Conservation (phyloP, 2,888 invertebrate species). For the Notodonta ziczac region DNA sequence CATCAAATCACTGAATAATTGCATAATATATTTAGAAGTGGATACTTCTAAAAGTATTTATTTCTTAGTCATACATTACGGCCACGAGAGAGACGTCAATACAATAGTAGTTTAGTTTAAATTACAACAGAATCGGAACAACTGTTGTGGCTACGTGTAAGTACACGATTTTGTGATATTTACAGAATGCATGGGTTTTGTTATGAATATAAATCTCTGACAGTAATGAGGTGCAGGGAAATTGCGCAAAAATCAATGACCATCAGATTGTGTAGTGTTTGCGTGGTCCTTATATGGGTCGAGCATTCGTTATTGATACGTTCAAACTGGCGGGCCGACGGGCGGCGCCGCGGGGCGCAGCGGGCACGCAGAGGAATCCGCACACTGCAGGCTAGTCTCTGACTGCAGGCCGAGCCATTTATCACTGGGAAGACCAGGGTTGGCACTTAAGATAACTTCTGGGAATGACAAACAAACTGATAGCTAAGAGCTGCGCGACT, state of each 20-base stretch:
- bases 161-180: too few species aligned
- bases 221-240: not conserved
- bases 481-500: too few species aligned
- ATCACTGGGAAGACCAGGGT: not conserved
- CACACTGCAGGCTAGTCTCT: not conserved
- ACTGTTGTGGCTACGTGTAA: too few species aligned
- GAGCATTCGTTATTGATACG: constrained; percentile 1
- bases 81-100: too few species aligned
- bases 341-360: not conserved
- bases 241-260: not conserved
- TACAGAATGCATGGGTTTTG: too few species aligned
- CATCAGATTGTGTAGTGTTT: not conserved
- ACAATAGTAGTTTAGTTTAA: too few species aligned
- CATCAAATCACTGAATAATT: too few species aligned
- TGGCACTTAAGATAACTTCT: not conserved
- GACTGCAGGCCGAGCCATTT: not conserved
- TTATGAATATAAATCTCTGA: not conserved
- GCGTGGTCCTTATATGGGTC: not conserved
- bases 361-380: constrained; percentile 1
- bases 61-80: too few species aligned
- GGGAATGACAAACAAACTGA: too few species aligned
- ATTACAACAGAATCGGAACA: too few species aligned
- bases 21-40: too few species aligned
- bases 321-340: not conserved
- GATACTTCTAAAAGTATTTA: too few species aligned